Base-by-base conservation (phyloP, 2,113 vertebrate genomes). In the Macaca mulatta region DNA sequence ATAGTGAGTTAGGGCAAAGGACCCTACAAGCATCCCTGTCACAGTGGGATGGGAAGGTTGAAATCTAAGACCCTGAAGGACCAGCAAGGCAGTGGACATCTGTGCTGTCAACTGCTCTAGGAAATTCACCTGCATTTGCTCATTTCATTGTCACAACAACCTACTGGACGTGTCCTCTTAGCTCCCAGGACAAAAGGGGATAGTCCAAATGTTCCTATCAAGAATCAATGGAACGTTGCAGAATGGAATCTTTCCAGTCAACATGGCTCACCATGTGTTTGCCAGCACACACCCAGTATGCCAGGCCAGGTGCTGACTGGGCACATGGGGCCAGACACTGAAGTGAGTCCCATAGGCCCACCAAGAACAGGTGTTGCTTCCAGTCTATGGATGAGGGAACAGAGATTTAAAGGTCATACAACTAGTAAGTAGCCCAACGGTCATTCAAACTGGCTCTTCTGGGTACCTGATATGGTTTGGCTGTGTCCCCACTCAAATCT, bases 151-250 rank as follows among this genome's bases (percentile, higher is more conserved):
- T 8, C 3, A 10, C 30, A 1, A 23, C 27, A 27, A 5, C 69
- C 61, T 10, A 7, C 1, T 0, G 0, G 20, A 2, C 0, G 0
- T 38, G 17, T 1, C 5, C n/a, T n/a, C 38, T 7, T 8, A 16
- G 23, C n/a, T 55, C 22, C 11, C 2, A 13, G n/a, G 67, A 38
- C 17, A 4, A 45, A 80, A 78, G 20, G 27, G 50, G 38, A 40
- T 10, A 4, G 30, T 50, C 48, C 64, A 45, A 20, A 35, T 2
- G 85, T 20, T 69, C 67, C 69, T 35, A 18, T 2, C 0, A 2
- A 5, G 23, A 23, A 50, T 10, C 43, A 2, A 0, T 0, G 23
- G n/a, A n/a, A 38, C 10, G 1, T 5, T 3, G n/a, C 6, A 83
- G 79, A 40, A 3, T 0, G 4, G 57, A 27, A 1, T 10, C 38